These are phyloP conservation scores for Lamprotornis superbus DNA, from an alignment of 2,113 vertebrate genomes.

Conservation along the genomic window DNA sequence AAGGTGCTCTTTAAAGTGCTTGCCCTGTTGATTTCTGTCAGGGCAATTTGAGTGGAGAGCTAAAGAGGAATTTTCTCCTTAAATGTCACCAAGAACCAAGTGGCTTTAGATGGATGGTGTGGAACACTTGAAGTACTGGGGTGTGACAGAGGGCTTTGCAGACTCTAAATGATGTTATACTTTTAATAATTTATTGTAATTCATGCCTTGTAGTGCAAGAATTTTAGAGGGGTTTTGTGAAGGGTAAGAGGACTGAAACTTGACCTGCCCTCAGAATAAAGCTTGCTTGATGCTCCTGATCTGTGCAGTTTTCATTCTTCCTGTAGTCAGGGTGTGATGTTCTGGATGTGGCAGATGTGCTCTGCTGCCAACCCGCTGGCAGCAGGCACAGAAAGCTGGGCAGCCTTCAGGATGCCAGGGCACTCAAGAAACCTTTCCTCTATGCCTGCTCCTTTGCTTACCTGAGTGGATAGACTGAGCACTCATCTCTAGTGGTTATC, in stretches of 20 bases:
- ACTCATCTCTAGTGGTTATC: background rate
- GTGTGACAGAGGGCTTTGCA: background rate
- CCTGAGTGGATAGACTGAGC: background rate
- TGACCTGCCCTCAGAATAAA: background rate
- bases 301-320: background rate
- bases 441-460: background rate
- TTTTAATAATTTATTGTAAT: conserved; percentile 3
- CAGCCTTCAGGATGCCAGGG: background rate
- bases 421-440: background rate
- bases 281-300: background rate
- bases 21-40: background rate
- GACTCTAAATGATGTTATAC: background rate
- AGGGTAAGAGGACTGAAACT: background rate
- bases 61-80: background rate
- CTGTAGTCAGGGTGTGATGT: background rate
- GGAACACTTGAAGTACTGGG: background rate
- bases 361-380: background rate
- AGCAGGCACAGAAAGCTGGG: background rate
- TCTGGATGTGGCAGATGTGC: background rate
- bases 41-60: background rate
- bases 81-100: background rate
- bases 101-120: background rate
- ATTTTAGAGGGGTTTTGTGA: background rate
- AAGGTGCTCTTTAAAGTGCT: background rate
- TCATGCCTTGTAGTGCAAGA: conserved; percentile 5